Evolutionary conservation across 2,797 vertebrate genomes (phyloP).

Genomic region (Chiloscyllium punctatum): DNA sequence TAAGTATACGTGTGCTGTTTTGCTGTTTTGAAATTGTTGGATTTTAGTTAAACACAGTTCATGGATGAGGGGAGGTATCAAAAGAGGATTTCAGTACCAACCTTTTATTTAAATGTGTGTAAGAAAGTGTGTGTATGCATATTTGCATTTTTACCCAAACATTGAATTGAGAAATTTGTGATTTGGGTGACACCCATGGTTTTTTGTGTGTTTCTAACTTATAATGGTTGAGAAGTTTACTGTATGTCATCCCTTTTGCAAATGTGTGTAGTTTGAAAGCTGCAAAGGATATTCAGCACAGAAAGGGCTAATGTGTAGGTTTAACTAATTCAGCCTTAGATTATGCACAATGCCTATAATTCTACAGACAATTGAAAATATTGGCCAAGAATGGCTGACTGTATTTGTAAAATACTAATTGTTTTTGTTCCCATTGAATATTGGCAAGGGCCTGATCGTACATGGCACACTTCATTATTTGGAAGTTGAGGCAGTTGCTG

Average conservation of each 20-base stretch:
- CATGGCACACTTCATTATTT: neutral
- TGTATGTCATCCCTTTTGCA: neutral
- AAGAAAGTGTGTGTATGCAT: neutral
- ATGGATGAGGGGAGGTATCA: neutral
- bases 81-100: neutral
- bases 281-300: conserved; percentile 17
- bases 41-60: conserved; percentile 26
- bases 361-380: neutral
- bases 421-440: conserved; percentile 13
- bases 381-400: neutral
- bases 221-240: conserved; percentile 23
- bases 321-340: conserved; percentile 34
- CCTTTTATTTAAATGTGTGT: neutral
- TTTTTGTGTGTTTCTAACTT: conserved; percentile 20
- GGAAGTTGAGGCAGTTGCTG: conserved; percentile 27
- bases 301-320: conserved; percentile 27
- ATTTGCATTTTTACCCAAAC: neutral
- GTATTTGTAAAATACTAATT: conserved; percentile 3
- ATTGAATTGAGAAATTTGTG: conserved; percentile 19
- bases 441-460: neutral
- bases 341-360: conserved; percentile 35
- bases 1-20: conserved; percentile 53
- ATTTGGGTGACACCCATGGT: conserved; percentile 14
- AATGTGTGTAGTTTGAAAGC: conserved; percentile 4
- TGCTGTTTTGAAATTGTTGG: conserved; percentile 23